phyloP scores from a whole-genome alignment of 2,888 invertebrate species.

The Tricholauxania praeusta region DNA sequence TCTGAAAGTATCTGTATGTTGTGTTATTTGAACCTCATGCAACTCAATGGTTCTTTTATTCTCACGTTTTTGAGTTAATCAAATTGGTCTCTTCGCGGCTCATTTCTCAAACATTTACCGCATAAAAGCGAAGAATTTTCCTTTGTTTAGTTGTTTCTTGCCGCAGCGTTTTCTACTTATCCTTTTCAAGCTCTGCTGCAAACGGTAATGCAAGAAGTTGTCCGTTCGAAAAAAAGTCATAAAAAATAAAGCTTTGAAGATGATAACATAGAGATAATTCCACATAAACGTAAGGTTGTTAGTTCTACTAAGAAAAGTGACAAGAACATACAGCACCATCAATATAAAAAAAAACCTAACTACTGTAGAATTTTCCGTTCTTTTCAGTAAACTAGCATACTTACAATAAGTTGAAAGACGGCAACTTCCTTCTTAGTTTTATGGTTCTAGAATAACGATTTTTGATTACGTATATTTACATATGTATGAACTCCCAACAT shows the following conservation, averaged over 20 bases:
- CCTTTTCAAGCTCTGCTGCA: not conserved
- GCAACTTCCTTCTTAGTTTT: no score
- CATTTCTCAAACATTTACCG: constrained; percentile 7
- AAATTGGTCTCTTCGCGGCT: no score
- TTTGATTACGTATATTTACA: constrained; percentile 34
- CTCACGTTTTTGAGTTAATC: no score
- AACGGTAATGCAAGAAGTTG: constrained; percentile 17
- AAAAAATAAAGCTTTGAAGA: constrained; percentile 23
- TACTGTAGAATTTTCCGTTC: not conserved
- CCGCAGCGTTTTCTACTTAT: not conserved
- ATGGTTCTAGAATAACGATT: no score
- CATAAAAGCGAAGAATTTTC: not conserved
- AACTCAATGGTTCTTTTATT: no score
- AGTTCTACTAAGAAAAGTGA: constrained; percentile 1
- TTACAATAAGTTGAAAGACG: not conserved
- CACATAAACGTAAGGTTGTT: constrained; percentile 33
- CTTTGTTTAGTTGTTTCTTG: not conserved
- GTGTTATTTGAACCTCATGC: no score
- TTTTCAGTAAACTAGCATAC: not conserved
- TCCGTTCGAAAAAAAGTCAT: not conserved
- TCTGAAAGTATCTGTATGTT: no score
- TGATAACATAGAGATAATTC: constrained; percentile 36
- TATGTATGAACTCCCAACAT: not conserved
- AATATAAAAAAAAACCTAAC: not conserved
- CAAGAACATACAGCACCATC: constrained; percentile 18